Base-by-base conservation (phyloP, 2,113 vertebrate genomes). In the Synchiropus splendidus region DNA sequence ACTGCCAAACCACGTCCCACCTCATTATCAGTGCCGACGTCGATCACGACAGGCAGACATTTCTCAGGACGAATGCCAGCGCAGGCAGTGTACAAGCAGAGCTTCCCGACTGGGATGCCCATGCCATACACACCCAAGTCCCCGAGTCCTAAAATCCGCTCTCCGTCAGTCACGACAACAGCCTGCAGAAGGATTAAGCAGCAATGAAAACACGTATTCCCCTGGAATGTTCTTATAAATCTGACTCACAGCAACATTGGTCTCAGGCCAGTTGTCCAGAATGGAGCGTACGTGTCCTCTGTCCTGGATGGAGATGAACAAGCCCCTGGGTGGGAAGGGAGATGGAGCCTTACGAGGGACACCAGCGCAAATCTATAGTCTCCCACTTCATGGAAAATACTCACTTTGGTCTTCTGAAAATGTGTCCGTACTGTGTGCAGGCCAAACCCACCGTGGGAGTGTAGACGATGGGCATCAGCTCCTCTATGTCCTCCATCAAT, bases 401-500 rank as follows among this genome's bases (percentile, higher is more conserved):
- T 91, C 86, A 99, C 95, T 92, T 97, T 30, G 95, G 95, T 63
- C 93, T 86, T 58, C 94, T 86, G 71, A 99, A 99, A 70, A 99
- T 99, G 74, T 97, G 92, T 10, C 95, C 95, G 2, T 99, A 99
- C n/a, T 95, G 92, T 12, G 90, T 85, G 62, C 95, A 99, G 48
- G 95, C 95, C 35, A 99, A 83, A 10, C 95, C 95, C 2, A 99
- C 95, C 1, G 95, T 98, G 1, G 95, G 95, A 0, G 94, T 99
- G 70, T 99, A 99, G 1, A 99, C 94, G 12, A 99, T 97, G 0
- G 95, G 95, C 94, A 99, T 91, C 1, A 99, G 17, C 14, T 77
- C 82, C 67, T 99, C 94, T 0, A 99, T 97, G 18, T 97, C 92
- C 31, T 93, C 95, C 82, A 92, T 91, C 33, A 99, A 64, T 30